A percentile compares a stretch with the other conserved stretches of the same genome.
These are phyloP conservation scores for Echinops telfairi DNA, from an alignment of 2,113 vertebrate species.

Conservation along the genomic window DNA sequence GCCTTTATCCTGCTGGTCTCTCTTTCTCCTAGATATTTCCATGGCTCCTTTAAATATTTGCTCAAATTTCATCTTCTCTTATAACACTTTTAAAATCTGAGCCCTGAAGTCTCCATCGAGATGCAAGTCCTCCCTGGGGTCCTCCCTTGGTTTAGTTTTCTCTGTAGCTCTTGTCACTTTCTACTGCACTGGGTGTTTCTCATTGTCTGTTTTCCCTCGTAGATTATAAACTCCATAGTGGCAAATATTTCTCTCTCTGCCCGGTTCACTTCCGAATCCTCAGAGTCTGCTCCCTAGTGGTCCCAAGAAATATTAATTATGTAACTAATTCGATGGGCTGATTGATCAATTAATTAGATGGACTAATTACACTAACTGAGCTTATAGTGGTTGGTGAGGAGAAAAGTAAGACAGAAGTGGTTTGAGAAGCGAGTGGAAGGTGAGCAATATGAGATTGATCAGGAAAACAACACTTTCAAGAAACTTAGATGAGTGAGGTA, in stretches of 20 bases:
- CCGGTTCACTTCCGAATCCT: not conserved
- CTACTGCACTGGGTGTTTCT: not conserved
- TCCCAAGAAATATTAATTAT: not conserved
- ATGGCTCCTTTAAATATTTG: not conserved
- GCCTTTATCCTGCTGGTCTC: not conserved
- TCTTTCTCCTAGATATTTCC: not conserved
- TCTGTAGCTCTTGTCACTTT: not conserved
- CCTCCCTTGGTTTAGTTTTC: not conserved
- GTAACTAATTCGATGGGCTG: not conserved
- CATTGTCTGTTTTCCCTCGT: not conserved
- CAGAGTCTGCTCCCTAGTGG: not conserved
- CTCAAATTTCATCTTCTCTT: not conserved
- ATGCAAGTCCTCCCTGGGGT: not conserved
- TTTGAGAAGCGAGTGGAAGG: not conserved
- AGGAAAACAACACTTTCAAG: not conserved
- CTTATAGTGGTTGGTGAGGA: not conserved
- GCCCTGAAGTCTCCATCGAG: too few relatives aligned
- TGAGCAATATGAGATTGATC: too few relatives aligned
- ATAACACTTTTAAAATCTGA: not conserved
- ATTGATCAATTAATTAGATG: not conserved
- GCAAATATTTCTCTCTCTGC: not conserved
- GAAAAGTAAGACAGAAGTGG: constrained; percentile 30
- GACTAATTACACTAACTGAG: not conserved
- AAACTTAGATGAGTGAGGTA: not conserved
- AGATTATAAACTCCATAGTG: not conserved